Base-by-base conservation (phyloP, 2,888 invertebrate species). In the Drosophila helvetica region DNA sequence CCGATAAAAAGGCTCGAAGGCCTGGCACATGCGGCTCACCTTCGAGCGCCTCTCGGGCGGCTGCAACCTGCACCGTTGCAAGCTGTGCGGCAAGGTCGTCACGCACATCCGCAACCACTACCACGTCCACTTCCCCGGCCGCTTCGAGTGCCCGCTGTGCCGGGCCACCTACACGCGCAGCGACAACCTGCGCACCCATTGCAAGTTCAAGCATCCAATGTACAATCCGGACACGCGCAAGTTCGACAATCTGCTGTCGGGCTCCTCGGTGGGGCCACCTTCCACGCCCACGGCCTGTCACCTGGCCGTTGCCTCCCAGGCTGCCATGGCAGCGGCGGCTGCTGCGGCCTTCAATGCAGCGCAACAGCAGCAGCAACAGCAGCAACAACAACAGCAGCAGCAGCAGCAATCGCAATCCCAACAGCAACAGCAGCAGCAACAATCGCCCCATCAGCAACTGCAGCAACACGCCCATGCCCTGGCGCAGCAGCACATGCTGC, bases 21-120 rank as follows among this genome's bases (percentile, higher is more conserved):
- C 96, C 95, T 96, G 96, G 96, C 96, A 96, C 94, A 96, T 96
- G 96, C 96, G 96, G 94, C 95, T 96, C 94, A 96, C 96, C 93
- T 97, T 96, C 94, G 97, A 97, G 95, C 96, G 96, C 92, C 95
- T 96, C 94, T 96, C 96, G 93, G 96, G 96, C 93, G 96, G 96
- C 94, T 96, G 96, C 93, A 97, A 97, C 94, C 96, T 96, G 94
- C 96, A 97, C 94, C 96, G 96, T 93, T 97, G 97, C 95, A 96
- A 96, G 95, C 95, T 97, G 93, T 97, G 96, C 94, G 96, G 97
- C 93, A 97, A 97, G 95, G 96, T 97, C 94, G 97, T 97, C 94
- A 96, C 97, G 93, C 96, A 97, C 95, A 96, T 96, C 94, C 95
- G 97, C 93, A 97, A 97, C 94, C 97, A 97, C 94, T 97, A 97